phyloP scores from a whole-genome alignment of 2,113 vertebrate genomes.

The Trochalopteron elliotii region DNA sequence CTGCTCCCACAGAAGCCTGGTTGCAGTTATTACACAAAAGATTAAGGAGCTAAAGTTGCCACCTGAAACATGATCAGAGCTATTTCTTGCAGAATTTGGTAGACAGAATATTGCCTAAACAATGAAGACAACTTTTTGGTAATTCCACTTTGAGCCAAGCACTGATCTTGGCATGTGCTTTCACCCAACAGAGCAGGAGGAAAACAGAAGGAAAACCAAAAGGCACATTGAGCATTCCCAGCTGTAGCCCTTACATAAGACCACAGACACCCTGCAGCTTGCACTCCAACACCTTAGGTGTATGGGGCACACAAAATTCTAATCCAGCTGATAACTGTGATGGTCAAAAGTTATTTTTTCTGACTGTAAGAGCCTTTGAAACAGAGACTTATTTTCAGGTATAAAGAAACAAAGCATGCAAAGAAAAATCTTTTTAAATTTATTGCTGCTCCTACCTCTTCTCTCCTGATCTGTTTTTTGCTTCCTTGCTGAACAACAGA shows the following conservation, averaged over 20 bases:
- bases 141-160: neutral
- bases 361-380: neutral
- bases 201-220: neutral
- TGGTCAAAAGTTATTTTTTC: neutral
- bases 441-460: neutral
- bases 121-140: neutral
- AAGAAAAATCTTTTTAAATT: neutral
- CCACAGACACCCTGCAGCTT: too few relatives aligned
- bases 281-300: neutral
- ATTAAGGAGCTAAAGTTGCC: neutral
- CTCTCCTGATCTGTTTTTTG: neutral
- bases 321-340: neutral
- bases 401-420: neutral
- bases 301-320: fast-evolving
- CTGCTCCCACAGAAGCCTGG: neutral
- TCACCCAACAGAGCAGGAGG: neutral
- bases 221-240: neutral
- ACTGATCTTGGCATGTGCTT: neutral
- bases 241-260: neutral
- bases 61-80: neutral
- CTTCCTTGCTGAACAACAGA: neutral
- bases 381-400: neutral
- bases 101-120: neutral
- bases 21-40: neutral
- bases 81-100: neutral